Percentiles rank a stretch among this genome's conserved stretches.
Evolutionary conservation across 2,113 vertebrate genomes (phyloP).

Genomic region (Ascaphus truei): DNA sequence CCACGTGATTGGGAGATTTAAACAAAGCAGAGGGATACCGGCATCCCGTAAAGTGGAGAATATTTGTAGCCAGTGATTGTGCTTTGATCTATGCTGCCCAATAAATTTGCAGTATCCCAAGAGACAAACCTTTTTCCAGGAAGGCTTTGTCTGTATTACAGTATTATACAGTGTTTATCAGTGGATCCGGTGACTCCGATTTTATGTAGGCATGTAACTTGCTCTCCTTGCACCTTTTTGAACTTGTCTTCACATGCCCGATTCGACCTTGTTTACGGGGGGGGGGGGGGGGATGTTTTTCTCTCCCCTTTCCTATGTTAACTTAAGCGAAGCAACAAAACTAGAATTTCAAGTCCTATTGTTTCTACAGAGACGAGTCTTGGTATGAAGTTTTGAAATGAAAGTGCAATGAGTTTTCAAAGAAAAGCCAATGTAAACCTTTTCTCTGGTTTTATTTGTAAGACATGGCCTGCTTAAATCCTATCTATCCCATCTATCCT

Average conservation of each 20-base stretch:
- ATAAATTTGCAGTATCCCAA: background rate
- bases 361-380: background rate
- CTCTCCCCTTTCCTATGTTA: background rate
- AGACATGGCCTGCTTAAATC: no score
- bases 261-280: background rate
- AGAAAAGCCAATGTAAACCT: no score
- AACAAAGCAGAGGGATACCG: no score
- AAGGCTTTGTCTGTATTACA: no score
- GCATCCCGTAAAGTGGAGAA: no score
- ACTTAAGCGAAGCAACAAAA: background rate
- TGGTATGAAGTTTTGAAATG: background rate
- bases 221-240: background rate
- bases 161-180: background rate
- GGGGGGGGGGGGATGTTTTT: background rate
- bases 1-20: no score
- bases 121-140: background rate
- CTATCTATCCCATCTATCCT: no score
- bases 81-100: no score
- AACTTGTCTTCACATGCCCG: constrained; percentile 16
- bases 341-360: constrained; percentile 17
- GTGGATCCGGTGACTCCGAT: background rate
- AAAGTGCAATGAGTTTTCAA: background rate
- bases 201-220: background rate
- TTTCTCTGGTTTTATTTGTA: no score
- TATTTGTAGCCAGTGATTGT: no score